Percentiles rank a stretch among this genome's conserved stretches.
Conservation (phyloP, 2,113 vertebrate species). For the Limnothrissa miodon region DNA sequence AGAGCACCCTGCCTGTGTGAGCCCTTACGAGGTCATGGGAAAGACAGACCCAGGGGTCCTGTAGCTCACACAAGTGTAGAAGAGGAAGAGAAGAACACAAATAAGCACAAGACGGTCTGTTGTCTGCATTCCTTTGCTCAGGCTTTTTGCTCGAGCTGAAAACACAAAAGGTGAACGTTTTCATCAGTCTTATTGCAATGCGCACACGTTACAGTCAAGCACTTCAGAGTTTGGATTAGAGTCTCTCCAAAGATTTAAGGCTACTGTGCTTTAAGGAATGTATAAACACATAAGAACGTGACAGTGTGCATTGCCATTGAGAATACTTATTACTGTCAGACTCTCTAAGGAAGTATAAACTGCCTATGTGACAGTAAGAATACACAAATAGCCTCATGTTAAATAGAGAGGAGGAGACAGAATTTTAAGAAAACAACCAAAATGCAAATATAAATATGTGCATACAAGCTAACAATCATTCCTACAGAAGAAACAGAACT, state of each 20-base stretch:
- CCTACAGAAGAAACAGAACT: neutral
- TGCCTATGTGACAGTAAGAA: neutral
- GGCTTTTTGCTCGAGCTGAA: neutral
- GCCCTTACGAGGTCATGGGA: constrained; percentile 60
- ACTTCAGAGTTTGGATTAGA: neutral
- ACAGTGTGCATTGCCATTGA: neutral
- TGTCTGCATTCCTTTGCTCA: constrained; percentile 39
- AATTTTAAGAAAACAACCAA: neutral
- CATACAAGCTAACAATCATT: neutral
- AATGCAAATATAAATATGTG: neutral
- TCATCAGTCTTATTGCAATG: neutral
- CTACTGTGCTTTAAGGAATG: neutral
- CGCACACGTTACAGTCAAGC: neutral
- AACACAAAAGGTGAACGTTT: neutral
- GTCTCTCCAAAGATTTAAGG: neutral
- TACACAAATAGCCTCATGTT: constrained; percentile 33
- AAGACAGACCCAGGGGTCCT: constrained; percentile 51
- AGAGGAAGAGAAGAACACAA: constrained; percentile 49
- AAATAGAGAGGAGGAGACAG: constrained; percentile 17
- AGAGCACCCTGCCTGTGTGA: constrained; percentile 10
- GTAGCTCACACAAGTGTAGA: constrained; percentile 40
- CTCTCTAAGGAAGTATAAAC: neutral
- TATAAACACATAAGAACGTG: neutral
- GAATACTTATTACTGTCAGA: neutral
- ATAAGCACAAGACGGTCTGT: constrained; percentile 52